These are phyloP conservation scores for Andrena minutula DNA, from an alignment of 2,888 invertebrate genomes.

Conservation along the genomic window DNA sequence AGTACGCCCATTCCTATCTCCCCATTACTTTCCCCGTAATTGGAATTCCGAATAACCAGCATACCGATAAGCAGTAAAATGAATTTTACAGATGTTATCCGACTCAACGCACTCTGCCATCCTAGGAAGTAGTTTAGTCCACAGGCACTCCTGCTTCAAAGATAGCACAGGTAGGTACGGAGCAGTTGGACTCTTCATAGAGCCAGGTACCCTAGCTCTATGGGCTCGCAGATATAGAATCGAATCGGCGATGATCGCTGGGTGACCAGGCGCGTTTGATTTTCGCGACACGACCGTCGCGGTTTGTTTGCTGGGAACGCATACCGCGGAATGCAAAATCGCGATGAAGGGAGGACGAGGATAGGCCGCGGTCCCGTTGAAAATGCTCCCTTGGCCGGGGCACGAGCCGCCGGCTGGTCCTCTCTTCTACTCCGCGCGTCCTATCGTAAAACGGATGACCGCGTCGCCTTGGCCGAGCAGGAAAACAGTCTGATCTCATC, in stretches of 20 bases:
- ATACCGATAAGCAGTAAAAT: too few relatives aligned
- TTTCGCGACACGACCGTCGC: slow-evolving; percentile 60
- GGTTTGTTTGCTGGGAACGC: slow-evolving; percentile 25
- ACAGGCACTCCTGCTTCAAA: background rate
- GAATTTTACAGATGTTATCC: too few relatives aligned
- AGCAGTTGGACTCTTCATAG: background rate
- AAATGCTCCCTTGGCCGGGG: slow-evolving; percentile 50
- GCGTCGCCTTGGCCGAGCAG: slow-evolving; percentile 76
- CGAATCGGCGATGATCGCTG: slow-evolving; percentile 10
- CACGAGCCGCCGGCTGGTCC: slow-evolving; percentile 38
- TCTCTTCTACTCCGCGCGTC: slow-evolving; percentile 34
- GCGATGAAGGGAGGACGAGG: slow-evolving; percentile 8
- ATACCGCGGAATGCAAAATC: slow-evolving; percentile 43
- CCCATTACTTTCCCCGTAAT: too few relatives aligned
- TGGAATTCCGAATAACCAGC: background rate
- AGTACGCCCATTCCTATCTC: too few relatives aligned
- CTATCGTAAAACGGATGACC: slow-evolving; percentile 53
- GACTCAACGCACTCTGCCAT: background rate
- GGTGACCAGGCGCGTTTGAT: slow-evolving; percentile 64
- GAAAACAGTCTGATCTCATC: slow-evolving; percentile 78
- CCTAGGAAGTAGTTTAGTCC: background rate
- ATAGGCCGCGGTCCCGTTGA: slow-evolving; percentile 23
- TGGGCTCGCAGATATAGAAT: slow-evolving; percentile 14
- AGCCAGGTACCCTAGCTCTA: background rate
- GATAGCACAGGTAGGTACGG: background rate